Percentiles rank a stretch among this genome's conserved stretches.
phyloP scores from a whole-genome alignment of 2,113 vertebrate species.

The Sinocyclocheilus maitianheensis region DNA sequence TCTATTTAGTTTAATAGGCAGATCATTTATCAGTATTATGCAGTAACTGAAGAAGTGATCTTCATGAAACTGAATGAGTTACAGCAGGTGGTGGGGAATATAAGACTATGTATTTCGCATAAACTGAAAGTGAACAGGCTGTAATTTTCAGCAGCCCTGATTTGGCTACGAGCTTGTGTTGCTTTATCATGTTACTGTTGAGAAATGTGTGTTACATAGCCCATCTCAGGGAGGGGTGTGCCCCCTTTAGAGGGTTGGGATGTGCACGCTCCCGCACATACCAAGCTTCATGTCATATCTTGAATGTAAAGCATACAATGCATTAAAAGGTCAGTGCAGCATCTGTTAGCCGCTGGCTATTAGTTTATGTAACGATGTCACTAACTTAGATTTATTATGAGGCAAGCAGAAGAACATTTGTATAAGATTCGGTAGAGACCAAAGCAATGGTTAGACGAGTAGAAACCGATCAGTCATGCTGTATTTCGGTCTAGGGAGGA shows the following conservation, averaged over 20 bases:
- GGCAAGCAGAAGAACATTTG: not conserved
- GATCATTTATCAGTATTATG: not conserved
- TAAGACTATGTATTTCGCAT: not conserved
- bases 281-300: conserved; percentile 11
- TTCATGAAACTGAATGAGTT: not conserved
- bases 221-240: not conserved
- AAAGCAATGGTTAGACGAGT: not conserved
- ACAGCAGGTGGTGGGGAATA: conserved; percentile 9
- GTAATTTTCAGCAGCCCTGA: not conserved
- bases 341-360: not conserved
- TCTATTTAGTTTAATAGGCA: not conserved
- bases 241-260: not conserved
- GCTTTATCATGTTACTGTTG: conserved; percentile 45
- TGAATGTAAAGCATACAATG: not conserved
- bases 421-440: not conserved
- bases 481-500: not conserved
- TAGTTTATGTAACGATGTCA: not conserved
- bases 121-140: conserved; percentile 1
- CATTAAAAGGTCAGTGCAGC: not conserved
- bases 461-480: not conserved
- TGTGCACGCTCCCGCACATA: not conserved
- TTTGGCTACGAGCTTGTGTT: not conserved
- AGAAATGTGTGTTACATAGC: conserved; percentile 69
- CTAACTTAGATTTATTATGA: not conserved
- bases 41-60: not conserved